These are phyloP conservation scores for Myotis planiceps DNA, from an alignment of 2,797 vertebrate species.

Conservation along the genomic window DNA sequence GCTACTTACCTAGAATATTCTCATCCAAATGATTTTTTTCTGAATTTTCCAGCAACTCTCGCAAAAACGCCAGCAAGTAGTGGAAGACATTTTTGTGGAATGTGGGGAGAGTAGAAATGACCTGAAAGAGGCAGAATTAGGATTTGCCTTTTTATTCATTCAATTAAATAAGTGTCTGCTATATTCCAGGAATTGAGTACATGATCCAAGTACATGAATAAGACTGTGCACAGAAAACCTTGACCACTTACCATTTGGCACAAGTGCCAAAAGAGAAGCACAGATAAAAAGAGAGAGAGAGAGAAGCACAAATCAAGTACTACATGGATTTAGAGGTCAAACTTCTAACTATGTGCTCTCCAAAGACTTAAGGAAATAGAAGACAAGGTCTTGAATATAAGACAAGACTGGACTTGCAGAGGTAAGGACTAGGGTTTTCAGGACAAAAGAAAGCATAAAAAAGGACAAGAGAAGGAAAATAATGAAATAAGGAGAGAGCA, in stretches of 20 bases:
- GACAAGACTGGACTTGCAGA: constrained; percentile 26
- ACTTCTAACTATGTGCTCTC: not conserved
- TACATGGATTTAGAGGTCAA: not conserved
- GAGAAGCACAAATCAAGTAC: not conserved
- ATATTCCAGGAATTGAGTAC: not conserved
- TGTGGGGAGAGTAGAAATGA: constrained; percentile 91
- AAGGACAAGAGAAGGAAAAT: not conserved
- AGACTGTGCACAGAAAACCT: not conserved
- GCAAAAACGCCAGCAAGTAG: constrained; percentile 95
- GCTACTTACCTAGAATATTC: constrained; percentile 93
- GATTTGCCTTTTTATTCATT: constrained; percentile 13
- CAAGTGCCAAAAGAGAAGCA: not conserved
- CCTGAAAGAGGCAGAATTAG: constrained; percentile 83
- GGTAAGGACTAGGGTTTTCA: not conserved
- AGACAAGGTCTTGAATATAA: constrained; percentile 17
- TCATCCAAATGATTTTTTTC: constrained; percentile 93
- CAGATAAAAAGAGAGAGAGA: not conserved
- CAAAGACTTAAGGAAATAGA: not conserved
- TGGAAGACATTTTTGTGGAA: constrained; percentile 96
- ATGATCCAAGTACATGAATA: not conserved
- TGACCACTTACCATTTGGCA: not conserved
- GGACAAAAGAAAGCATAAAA: not conserved
- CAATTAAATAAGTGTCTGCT: not conserved
- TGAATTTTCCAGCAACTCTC: constrained; percentile 94
- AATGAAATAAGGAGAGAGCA: not conserved